Conservation (phyloP, 1,140 invertebrate species). For the Babylonia areolata region DNA sequence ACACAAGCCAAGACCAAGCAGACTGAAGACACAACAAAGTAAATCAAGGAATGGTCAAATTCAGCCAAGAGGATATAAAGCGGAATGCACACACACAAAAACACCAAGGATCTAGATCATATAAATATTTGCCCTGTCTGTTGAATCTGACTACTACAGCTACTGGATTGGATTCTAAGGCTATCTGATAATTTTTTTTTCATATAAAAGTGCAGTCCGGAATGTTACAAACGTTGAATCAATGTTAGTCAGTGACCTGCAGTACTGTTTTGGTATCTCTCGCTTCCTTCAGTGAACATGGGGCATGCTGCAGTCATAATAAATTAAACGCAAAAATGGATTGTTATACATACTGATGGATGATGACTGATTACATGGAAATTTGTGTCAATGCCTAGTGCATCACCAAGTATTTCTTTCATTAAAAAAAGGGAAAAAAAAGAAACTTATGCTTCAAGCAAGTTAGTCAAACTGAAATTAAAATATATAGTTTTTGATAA, state of each 20-base stretch:
- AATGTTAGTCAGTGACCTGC: not conserved
- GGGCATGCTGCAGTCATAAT: not conserved
- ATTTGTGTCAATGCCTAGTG: no score
- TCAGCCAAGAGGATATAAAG: slow-evolving; percentile 10
- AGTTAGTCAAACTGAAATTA: no score
- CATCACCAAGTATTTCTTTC: no score
- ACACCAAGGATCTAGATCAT: not conserved
- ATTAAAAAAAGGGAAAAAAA: no score
- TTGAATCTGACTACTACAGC: not conserved
- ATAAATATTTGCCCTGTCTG: not conserved
- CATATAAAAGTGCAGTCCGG: not conserved
- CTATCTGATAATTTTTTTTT: not conserved
- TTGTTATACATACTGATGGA: no score
- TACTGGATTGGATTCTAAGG: not conserved
- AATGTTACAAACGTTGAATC: not conserved
- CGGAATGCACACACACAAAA: slow-evolving; percentile 23
- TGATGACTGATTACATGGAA: no score
- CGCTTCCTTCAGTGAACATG: not conserved
- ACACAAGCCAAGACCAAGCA: not conserved
- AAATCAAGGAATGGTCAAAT: slow-evolving; percentile 21
- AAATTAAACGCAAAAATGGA: not conserved
- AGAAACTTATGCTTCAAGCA: no score
- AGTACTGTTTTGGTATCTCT: not conserved
- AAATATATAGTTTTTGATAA: no score
- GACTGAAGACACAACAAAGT: not conserved